A percentile compares a stretch with the other conserved stretches of the same genome.
phyloP scores from a whole-genome alignment of 2,113 vertebrate species.

The Rynchops niger region DNA sequence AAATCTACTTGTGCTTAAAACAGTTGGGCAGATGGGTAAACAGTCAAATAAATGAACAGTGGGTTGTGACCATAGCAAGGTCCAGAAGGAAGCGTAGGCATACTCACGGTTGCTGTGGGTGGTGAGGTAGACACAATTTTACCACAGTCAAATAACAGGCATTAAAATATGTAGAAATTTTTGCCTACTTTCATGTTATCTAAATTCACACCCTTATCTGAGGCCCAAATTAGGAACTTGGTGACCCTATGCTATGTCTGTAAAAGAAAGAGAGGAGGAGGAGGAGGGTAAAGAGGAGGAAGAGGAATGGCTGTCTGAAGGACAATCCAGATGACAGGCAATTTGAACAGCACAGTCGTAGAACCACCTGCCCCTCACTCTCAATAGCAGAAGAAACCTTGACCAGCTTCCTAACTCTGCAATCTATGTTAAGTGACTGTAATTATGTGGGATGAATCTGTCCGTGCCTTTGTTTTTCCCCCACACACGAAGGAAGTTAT shows the following conservation, averaged over 20 bases:
- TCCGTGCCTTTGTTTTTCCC: background rate
- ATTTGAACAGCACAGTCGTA: background rate
- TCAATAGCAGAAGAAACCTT: background rate
- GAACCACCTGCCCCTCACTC: background rate
- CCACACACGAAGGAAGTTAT: background rate
- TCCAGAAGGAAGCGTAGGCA: background rate
- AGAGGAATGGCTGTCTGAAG: background rate
- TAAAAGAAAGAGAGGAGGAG: background rate
- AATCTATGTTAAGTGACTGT: background rate
- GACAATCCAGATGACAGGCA: background rate
- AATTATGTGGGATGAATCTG: background rate
- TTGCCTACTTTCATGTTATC: background rate
- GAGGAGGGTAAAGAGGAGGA: background rate
- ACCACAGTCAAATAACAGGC: background rate
- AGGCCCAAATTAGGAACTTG: background rate
- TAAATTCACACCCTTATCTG: background rate
- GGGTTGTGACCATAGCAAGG: background rate
- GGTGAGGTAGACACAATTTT: background rate
- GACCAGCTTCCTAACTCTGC: background rate
- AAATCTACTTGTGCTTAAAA: background rate
- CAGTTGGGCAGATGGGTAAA: background rate
- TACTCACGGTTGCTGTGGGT: background rate
- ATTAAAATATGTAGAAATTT: background rate
- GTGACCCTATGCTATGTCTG: background rate
- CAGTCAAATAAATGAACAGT: background rate